Base-by-base conservation (phyloP, 2,113 vertebrate species). In the Trochalopteron elliotii region DNA sequence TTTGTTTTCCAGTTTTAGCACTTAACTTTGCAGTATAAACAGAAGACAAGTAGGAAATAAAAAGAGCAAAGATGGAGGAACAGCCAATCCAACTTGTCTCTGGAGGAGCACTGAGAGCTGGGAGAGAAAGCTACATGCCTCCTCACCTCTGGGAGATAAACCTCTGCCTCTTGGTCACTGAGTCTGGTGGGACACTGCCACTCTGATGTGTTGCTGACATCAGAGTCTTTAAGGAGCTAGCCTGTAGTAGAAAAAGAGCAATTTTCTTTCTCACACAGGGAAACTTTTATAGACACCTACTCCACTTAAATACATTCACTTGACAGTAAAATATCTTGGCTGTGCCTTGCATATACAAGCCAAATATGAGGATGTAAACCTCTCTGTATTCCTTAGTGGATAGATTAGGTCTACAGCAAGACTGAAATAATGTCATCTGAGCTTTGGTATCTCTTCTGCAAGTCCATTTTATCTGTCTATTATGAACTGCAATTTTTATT, bases 91-190 rank as follows among this genome's bases (percentile, higher is more conserved):
- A 7, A 4, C 24, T 3, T 7, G 35, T 22, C 49, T 69, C 63
- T 72, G 49, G 10, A 71, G 27, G 24, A 52, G 15, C 1, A 1
- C 1, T 27, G 15, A 10, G 14, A 28, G 28, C 59, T 9, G 0
- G 2, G 75, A 23, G 23, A 79, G 16, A 15, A 72, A 19, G 13
- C 10, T 90, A 7, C 4, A 11, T 45, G 56, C 7, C 9, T 10
- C 15, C 10, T 56, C 61, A 10, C 20, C n/a, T 35, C 18, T 35
- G 15, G 25, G 19, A 9, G 5, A 1, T 44, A 50, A 75, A 78
- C 23, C 21, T 82, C 52, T 71, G 11, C 27, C 14, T 15, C 27
- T 47, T 83, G 7, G 17, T 56, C 53, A 33, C 70, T 35, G 45
- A 45, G 31, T 2, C 20, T 67, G 25, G 19, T 12, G 75, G 35